phyloP scores from a whole-genome alignment of 2,888 invertebrate genomes.

The Eupithecia insigniata region DNA sequence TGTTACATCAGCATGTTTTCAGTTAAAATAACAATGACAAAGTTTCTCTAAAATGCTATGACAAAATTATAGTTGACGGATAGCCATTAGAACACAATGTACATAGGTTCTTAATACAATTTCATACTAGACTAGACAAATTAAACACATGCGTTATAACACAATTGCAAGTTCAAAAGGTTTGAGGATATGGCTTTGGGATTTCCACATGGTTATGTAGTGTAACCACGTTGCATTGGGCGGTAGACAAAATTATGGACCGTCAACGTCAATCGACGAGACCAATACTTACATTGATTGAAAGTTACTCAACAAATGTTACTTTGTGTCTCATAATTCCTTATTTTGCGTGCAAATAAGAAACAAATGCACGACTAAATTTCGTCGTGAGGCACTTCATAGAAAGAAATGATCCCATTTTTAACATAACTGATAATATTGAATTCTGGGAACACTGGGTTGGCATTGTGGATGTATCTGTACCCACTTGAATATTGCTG shows the following conservation, averaged over 20 bases:
- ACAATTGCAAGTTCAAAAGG: neutral
- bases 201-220: neutral
- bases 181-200: neutral
- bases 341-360: neutral
- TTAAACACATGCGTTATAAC: conserved; percentile 1
- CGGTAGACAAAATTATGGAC: neutral
- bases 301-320: neutral
- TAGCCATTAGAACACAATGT: neutral
- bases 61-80: neutral
- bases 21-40: neutral
- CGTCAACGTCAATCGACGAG: neutral
- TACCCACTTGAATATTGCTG: neutral
- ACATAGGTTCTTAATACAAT: neutral
- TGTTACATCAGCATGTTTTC: neutral
- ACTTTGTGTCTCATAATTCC: neutral
- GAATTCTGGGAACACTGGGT: neutral
- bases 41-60: neutral
- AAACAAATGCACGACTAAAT: neutral
- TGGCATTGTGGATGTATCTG: neutral
- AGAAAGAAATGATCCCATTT: neutral
- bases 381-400: neutral
- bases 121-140: neutral
- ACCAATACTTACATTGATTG: neutral
- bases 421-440: neutral
- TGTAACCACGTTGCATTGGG: neutral